Evolutionary conservation across 2,797 vertebrate genomes (phyloP).

Genomic region (Alectoris magna): DNA sequence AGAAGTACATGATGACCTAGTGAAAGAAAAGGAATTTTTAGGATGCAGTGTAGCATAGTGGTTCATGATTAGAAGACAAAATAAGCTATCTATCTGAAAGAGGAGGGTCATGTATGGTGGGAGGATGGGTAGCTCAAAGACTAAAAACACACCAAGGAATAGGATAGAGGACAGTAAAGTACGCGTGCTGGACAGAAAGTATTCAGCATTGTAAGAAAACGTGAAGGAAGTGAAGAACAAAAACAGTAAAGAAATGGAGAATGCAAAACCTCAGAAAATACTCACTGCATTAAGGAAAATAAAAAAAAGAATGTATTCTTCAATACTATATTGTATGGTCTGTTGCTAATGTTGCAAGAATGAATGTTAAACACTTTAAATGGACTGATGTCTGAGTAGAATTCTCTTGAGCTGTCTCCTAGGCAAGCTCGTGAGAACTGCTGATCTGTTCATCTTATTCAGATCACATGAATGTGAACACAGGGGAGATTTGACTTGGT

Average conservation of each 20-base stretch:
- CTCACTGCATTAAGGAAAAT: background rate
- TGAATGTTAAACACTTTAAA: constrained; percentile 32
- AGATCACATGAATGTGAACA: constrained; percentile 46
- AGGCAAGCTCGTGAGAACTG: constrained; percentile 57
- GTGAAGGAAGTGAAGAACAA: background rate
- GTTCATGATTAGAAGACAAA: constrained; percentile 13
- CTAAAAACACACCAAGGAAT: background rate
- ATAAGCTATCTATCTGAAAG: background rate
- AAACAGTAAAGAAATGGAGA: background rate
- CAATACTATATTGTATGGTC: background rate
- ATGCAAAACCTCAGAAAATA: background rate
- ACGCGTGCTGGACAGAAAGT: background rate
- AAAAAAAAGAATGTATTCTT: background rate
- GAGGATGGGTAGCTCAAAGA: background rate
- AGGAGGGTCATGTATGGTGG: background rate
- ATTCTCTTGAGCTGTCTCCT: constrained; percentile 42
- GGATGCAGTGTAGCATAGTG: constrained; percentile 7
- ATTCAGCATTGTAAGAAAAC: background rate
- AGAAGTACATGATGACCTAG: constrained; percentile 55
- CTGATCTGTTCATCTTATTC: constrained; percentile 45
- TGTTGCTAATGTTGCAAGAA: constrained; percentile 11
- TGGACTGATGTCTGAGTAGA: background rate
- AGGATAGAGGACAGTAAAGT: background rate
- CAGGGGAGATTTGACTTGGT: constrained; percentile 30
- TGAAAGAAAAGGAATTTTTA: constrained; percentile 49